Conservation (phyloP, 2,888 invertebrate genomes). For the Xanthia icteritia region DNA sequence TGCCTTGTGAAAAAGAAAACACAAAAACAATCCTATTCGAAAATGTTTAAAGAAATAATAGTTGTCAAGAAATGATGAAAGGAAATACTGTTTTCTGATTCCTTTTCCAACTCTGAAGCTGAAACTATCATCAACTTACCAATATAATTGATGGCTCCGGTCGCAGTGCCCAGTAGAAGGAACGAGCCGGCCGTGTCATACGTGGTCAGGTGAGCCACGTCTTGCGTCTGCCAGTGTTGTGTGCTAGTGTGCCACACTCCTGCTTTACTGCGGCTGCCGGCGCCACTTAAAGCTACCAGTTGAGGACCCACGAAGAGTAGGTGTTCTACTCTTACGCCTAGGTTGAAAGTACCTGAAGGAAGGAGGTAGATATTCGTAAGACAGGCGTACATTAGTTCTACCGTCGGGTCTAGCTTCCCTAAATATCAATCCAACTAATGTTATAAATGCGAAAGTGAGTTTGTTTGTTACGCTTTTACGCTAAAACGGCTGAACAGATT, state of each 20-base stretch:
- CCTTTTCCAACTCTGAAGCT: background rate
- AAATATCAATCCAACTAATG: background rate
- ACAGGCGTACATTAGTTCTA: background rate
- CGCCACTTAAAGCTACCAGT: conserved; percentile 96
- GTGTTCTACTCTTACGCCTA: conserved; percentile 98
- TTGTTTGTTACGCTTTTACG: too few species aligned
- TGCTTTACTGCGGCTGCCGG: conserved; percentile 92
- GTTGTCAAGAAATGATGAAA: background rate
- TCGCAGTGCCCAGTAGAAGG: conserved; percentile 97
- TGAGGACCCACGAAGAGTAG: conserved; percentile 99
- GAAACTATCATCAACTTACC: conserved; percentile 89
- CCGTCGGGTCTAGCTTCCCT: background rate
- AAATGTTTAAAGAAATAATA: background rate
- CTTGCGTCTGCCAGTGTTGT: conserved; percentile 99
- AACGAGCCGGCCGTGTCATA: conserved; percentile 99
- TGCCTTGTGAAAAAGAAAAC: background rate
- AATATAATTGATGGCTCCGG: conserved; percentile 99
- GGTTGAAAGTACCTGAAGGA: conserved; percentile 96
- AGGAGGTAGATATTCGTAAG: background rate
- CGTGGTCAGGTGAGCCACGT: conserved; percentile 98
- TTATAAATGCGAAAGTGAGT: too few species aligned
- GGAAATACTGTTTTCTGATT: background rate
- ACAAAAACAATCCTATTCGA: background rate
- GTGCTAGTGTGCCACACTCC: conserved; percentile 99
- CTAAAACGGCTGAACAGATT: too few species aligned